Conservation (phyloP, 1,140 invertebrate species). For the Littorina saxatilis region DNA sequence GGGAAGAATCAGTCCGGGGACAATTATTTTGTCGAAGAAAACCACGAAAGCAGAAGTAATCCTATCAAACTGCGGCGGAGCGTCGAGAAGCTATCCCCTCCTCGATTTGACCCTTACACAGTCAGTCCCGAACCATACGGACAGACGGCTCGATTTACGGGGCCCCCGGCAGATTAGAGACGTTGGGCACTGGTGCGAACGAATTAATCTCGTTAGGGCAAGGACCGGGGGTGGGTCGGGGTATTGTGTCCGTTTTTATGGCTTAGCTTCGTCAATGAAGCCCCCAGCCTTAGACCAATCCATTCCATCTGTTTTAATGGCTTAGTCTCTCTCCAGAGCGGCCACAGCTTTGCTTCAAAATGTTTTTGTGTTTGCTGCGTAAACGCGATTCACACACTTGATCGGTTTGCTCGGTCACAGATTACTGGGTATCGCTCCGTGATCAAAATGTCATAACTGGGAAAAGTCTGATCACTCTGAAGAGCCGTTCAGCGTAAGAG, state of each 20-base stretch:
- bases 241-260: conserved; percentile 23
- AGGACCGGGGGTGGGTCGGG: background rate
- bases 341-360: background rate
- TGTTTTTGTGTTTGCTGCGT: background rate
- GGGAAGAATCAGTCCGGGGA: background rate
- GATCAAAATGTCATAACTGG: background rate
- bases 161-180: conserved; percentile 4
- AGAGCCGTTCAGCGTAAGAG: too few species aligned
- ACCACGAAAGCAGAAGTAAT: background rate
- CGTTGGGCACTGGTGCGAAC: background rate
- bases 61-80: conserved; percentile 6
- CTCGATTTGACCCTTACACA: too few species aligned
- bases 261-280: background rate
- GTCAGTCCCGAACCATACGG: background rate
- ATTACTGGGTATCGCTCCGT: background rate
- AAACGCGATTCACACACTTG: background rate
- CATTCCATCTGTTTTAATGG: background rate
- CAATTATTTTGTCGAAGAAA: conserved; percentile 6
- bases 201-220: background rate
- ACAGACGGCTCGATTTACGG: background rate
- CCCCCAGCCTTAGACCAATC: background rate
- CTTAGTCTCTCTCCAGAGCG: background rate
- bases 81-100: background rate
- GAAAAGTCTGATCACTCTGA: too few species aligned
- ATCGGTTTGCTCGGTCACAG: background rate